Conservation (phyloP, 30 jellyfish, hydroid and myxozoan species). For the Morbakka virulenta region DNA sequence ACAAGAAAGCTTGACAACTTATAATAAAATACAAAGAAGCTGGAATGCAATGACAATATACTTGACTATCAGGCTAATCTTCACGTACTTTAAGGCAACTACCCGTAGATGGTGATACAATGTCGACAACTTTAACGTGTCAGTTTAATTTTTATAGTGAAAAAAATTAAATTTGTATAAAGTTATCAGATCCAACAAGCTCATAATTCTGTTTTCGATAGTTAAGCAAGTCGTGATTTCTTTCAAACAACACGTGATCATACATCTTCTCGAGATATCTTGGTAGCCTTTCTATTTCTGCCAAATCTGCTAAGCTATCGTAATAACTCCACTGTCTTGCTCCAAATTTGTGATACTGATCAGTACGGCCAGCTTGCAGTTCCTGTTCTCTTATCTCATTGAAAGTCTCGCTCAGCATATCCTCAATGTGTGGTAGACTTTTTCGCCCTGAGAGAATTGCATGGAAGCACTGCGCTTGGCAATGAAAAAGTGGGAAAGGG, state of each 20-base stretch:
- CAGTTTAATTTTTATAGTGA: no score
- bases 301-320: neutral
- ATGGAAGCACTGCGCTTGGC: conserved; percentile 57
- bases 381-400: conserved; percentile 5
- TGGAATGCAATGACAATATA: no score
- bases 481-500: conserved; percentile 58
- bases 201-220: neutral
- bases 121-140: no score
- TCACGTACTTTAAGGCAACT: no score
- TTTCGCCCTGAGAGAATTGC: conserved; percentile 36
- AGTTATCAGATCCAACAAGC: neutral
- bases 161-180: no score
- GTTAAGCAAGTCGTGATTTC: neutral
- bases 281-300: neutral
- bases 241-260: neutral
- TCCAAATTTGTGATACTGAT: conserved; percentile 47
- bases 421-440: conserved; percentile 45
- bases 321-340: conserved; percentile 48
- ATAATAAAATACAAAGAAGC: no score
- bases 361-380: conserved; percentile 28
- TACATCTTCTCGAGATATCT: neutral
- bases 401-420: conserved; percentile 38
- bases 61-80: no score
- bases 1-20: no score
- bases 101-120: no score